Base-by-base conservation (phyloP, 1,140 invertebrate genomes). In the Helicoverpa zea region DNA sequence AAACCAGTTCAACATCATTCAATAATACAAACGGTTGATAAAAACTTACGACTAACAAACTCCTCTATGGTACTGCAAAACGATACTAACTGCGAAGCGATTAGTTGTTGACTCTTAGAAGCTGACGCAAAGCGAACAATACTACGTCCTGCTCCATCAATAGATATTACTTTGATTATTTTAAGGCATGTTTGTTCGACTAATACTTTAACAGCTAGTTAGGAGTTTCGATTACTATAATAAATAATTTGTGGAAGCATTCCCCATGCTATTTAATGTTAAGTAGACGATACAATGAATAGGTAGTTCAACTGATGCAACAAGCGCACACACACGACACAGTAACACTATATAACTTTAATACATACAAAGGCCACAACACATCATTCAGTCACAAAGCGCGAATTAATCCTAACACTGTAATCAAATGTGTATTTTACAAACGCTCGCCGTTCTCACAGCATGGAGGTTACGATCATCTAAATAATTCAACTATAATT, bases 331-430 rank as follows among this genome's bases (percentile, higher is more conserved):
- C 92, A 88, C 91, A 89, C 87, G 81, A 88, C 86, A 83, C 81
- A 78, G 52, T 89, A 90, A 92, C 85, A 90, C 82, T 86, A 89
- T 86, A 86, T 88, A 87, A 83, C 83, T 88, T 90, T 89, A 89
- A 90, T 88, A 92, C 90, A 92, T 95, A 91, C 91, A 93, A 94
- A 95, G 94, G 94, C 94, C 94, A 94, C 94, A 94, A 90, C 94
- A 94, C 92, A 94, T 94, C 92, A 93, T 94, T 92, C 94, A 93
- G 91, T 95, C 94, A 95, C 92, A 91, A 94, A 94, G 92, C 93
- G 93, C 90, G 87, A 87, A 88, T 84, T 81, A 83, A 73, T 43
- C 81, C 83, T 83, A 84, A 79, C 81, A 81, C 64, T 74, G 59
- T 80, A 83, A 86, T 81, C 72, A 85, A 81, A 81, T 64, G 77